Base-by-base conservation (phyloP, 92 coral and sea anemone genomes). In the Hydrozoanthus gracilis region DNA sequence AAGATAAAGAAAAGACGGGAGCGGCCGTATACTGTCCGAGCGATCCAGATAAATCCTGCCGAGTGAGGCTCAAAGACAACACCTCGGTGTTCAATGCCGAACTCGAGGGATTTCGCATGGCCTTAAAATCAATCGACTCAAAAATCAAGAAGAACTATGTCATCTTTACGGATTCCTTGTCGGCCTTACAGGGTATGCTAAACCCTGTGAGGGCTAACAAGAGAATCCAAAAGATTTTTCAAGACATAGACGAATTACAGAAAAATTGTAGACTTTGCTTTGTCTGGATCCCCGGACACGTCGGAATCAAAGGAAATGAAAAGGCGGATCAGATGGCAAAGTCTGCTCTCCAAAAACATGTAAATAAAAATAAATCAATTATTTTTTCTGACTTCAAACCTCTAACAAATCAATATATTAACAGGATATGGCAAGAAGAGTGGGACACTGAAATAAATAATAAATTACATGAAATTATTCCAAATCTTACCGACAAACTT, bases 281-380 rank as follows among this genome's bases (percentile, higher is more conserved):
- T 77, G 58, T 47, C 64, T 77, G 83, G 83, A 77, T 49, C 67
- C 83, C 83, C 83, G 64, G 83, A 11, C 83, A 77, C 65, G 83
- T 51, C 35, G 83, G 83, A 46, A 77, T 77, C 27, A 77, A n/a
- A 46, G 83, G 83, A 11, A 77, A 77, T n/a, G 83, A 77, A 49
- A 47, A 46, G 15, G 83, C 65, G 83, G 83, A 77, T n/a, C 61
- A 15, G 44, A 51, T 15, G 83, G 83, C 83, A n/a, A n/a, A n/a
- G n/a, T n/a, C n/a, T n/a, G n/a, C n/a, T n/a, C n/a, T n/a, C n/a
- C n/a, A n/a, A n/a, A 4, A 77, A 51, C 83, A 35, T 51, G 64
- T 46, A 10, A 27, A 46, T n/a, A 77, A 10, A 51, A 51, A 47
- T 8, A 8, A 8, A 8, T 44, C 27, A 3, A 8, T 77, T 4